phyloP scores from a whole-genome alignment of 2,888 invertebrate genomes.

The Agrilus biguttatus region DNA sequence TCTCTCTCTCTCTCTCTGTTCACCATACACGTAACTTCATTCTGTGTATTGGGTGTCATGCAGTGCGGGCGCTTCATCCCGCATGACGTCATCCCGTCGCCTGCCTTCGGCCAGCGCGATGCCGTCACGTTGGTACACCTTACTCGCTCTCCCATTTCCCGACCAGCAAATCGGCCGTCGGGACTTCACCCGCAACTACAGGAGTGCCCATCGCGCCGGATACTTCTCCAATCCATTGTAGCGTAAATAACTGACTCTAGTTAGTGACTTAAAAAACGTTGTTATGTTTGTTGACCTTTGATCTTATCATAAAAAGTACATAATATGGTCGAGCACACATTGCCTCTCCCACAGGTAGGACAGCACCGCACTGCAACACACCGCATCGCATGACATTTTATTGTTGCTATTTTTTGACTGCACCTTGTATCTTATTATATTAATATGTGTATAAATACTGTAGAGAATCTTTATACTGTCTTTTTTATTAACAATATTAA shows the following conservation, averaged over 20 bases:
- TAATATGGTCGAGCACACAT: conserved; percentile 3
- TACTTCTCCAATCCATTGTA: conserved; percentile 78
- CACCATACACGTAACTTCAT: neutral
- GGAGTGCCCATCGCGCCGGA: conserved; percentile 64
- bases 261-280: no score
- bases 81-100: conserved; percentile 31
- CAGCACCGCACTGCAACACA: conserved; percentile 17
- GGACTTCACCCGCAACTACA: conserved; percentile 63
- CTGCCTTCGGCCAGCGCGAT: conserved; percentile 40
- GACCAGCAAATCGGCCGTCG: conserved; percentile 84
- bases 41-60: conserved; percentile 3
- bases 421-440: neutral
- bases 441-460: neutral
- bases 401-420: conserved; percentile 2
- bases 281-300: no score
- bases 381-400: conserved; percentile 6
- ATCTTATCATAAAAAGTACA: neutral
- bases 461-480: neutral
- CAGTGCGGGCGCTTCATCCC: conserved; percentile 30
- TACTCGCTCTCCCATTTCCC: conserved; percentile 82
- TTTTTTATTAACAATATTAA: neutral
- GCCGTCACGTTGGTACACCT: conserved; percentile 78
- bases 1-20: conserved; percentile 1
- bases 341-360: conserved; percentile 8
- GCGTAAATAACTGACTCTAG: conserved; percentile 19